A percentile compares a stretch with the other conserved stretches of the same genome.
phyloP scores from a whole-genome alignment of 2,113 vertebrate genomes.

The Dinomys branickii region DNA sequence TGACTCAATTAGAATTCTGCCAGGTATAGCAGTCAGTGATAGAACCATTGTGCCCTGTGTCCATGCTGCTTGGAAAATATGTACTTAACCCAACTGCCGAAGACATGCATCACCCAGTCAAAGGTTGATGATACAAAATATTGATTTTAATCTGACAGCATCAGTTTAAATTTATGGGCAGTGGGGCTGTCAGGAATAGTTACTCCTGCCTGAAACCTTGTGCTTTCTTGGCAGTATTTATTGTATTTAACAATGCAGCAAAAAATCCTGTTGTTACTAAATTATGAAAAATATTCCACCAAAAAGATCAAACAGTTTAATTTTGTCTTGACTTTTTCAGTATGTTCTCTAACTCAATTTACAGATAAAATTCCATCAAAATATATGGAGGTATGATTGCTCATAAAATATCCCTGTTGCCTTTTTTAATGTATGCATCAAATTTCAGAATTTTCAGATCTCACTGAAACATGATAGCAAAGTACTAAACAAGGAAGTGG shows the following conservation, averaged over 20 bases:
- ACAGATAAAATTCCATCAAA: neutral
- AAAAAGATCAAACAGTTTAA: neutral
- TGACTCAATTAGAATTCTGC: neutral
- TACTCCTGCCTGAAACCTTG: neutral
- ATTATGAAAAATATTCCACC: neutral
- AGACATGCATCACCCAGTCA: neutral
- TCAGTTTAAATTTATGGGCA: constrained; percentile 14
- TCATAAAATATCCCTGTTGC: neutral
- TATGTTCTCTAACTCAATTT: neutral
- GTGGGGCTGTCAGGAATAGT: neutral
- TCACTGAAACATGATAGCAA: neutral
- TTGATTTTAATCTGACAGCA: constrained; percentile 61
- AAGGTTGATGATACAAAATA: constrained; percentile 37
- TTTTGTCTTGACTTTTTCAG: neutral
- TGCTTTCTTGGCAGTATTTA: constrained; percentile 45
- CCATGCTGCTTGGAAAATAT: neutral
- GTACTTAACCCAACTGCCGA: constrained; percentile 19
- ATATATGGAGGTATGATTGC: neutral
- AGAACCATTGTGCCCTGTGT: neutral
- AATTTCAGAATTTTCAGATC: neutral
- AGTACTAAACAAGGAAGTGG: neutral
- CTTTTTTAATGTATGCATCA: neutral
- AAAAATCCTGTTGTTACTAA: neutral
- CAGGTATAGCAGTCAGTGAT: constrained; percentile 10
- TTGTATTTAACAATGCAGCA: constrained; percentile 1